Conservation (phyloP, 2,113 vertebrate genomes). For the Sinocyclocheilus maitianheensis region DNA sequence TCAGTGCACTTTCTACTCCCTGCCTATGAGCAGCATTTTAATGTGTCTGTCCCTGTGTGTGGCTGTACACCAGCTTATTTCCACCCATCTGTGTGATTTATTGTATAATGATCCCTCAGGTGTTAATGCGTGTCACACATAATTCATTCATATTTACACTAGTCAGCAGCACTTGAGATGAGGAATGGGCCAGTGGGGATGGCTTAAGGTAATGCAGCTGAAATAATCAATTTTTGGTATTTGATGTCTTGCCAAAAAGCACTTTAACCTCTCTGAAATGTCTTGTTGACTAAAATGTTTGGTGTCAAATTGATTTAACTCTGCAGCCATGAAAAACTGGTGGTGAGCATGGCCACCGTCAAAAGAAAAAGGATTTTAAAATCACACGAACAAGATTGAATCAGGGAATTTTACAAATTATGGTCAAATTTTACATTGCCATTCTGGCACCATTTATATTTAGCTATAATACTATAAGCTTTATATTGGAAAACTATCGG, state of each 20-base stretch:
- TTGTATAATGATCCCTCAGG: constrained; percentile 36
- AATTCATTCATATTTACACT: constrained; percentile 53
- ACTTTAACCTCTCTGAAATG: constrained; percentile 21
- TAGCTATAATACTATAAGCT: neutral
- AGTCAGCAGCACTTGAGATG: constrained; percentile 47
- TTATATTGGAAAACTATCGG: neutral
- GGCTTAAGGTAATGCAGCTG: constrained; percentile 46
- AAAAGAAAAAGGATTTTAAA: neutral
- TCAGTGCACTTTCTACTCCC: neutral
- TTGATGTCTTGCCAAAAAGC: constrained; percentile 32
- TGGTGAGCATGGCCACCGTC: neutral
- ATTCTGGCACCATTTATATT: neutral
- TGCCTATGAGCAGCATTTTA: constrained; percentile 14
- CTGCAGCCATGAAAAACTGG: neutral
- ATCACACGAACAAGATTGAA: neutral
- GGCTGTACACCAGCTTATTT: constrained; percentile 3
- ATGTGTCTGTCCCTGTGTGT: neutral
- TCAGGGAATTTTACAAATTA: neutral
- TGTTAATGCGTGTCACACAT: constrained; percentile 47
- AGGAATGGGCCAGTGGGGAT: constrained; percentile 37
- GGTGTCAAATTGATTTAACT: neutral
- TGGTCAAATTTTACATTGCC: neutral
- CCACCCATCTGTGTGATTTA: constrained; percentile 38
- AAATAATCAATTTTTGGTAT: constrained; percentile 44
- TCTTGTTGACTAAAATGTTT: constrained; percentile 5